Base-by-base conservation (phyloP, 2,888 invertebrate genomes). In the Agonopterix alstromeriana region DNA sequence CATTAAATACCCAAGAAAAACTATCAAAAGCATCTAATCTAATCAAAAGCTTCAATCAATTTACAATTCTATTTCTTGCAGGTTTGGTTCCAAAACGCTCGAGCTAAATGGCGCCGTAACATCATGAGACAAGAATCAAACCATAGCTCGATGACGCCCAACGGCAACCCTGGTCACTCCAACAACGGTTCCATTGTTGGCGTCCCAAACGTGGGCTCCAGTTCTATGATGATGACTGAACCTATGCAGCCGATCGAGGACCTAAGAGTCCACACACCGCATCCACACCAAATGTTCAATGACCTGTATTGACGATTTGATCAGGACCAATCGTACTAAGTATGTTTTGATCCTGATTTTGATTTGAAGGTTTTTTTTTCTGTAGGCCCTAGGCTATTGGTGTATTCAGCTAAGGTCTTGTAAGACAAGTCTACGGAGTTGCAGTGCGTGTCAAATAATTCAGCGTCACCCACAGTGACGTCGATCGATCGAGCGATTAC, bases 21-120 rank as follows among this genome's bases (percentile, higher is more conserved):
- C 9, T 38, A 38, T 10, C 9, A n/a, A 10, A n/a, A n/a, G 38
- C 10, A n/a, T 38, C 38, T 5, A 10, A n/a, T 38, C 38, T 5
- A 10, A 38, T n/a, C 10, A n/a, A 38, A 38, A 2, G n/a, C n/a
- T n/a, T n/a, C 2, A 38, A n/a, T 38, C 3, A 2, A 10, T 11
- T 42, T 42, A 10, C 3, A 42, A 10, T 11, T 4, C 8, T 4
- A 12, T 42, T 8, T 12, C 12, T 11, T 2, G 8, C 42, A 99
- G 98, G 98, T 99, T 1, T 99, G 99, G 99, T 99, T 99, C 82
- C 99, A 99, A 92, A 99, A 99, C 77, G 98, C 99, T 0, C 91
- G 99, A 47, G 99, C 99, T 38, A 99, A 99, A 89, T 99, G 98
- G 95, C 93, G 99, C 58, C 92, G 99, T 47, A 98, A 96, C 80